Evolutionary conservation across 2,888 invertebrate species (phyloP).

Genomic region (Melieria omissa): DNA sequence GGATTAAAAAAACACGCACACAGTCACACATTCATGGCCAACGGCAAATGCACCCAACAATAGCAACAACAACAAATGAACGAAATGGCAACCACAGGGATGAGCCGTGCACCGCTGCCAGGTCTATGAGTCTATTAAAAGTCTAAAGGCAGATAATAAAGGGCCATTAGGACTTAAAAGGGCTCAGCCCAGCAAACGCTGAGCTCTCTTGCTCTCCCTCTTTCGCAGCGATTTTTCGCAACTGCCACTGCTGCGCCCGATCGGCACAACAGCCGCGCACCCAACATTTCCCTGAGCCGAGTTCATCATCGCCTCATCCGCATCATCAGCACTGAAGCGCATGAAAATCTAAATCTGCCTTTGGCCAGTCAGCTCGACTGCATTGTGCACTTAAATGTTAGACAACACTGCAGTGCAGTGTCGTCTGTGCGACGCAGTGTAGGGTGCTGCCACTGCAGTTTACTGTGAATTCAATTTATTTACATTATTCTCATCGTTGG

Average conservation of each 20-base stretch:
- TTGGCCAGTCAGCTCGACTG: no score
- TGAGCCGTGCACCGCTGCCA: constrained; percentile 35
- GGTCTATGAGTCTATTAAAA: constrained; percentile 65
- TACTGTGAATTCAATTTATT: constrained; percentile 52
- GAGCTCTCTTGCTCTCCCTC: constrained; percentile 17
- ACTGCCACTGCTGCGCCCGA: neutral
- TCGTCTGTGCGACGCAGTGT: no score
- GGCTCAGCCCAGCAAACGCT: constrained; percentile 58
- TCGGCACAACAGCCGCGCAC: constrained; percentile 15
- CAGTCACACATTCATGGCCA: constrained; percentile 19
- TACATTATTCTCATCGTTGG: constrained; percentile 38
- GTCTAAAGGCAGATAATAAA: constrained; percentile 67
- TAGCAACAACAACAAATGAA: neutral
- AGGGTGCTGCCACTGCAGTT: neutral
- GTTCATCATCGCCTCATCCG: constrained; percentile 47
- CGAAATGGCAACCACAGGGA: constrained; percentile 37
- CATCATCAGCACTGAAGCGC: constrained; percentile 57
- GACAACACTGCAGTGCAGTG: no score
- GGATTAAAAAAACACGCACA: constrained; percentile 60
- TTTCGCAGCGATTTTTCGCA: constrained; percentile 11
- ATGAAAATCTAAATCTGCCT: constrained; percentile 59
- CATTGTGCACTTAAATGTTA: no score
- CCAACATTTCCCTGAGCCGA: constrained; percentile 26
- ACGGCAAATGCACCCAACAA: constrained; percentile 10
- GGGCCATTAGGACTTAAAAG: constrained; percentile 66